phyloP scores from a whole-genome alignment of 2,797 vertebrate genomes.

The Pantherophis vulpinus region DNA sequence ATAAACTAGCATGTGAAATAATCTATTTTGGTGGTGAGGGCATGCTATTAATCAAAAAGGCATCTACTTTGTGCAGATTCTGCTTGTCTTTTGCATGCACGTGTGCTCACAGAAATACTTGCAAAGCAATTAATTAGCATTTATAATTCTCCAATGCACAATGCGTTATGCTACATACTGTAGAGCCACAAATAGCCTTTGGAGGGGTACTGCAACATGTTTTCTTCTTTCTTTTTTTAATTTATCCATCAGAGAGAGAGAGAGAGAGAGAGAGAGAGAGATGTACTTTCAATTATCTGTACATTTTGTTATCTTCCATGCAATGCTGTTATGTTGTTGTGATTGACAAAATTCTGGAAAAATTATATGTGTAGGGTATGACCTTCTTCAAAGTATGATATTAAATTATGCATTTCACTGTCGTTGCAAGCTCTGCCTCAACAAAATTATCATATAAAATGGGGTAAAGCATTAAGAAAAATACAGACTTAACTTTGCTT shows the following conservation, averaged over 20 bases:
- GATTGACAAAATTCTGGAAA: not conserved
- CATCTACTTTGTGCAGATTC: not conserved
- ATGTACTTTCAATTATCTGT: not conserved
- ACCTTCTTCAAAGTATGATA: not conserved
- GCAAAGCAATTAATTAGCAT: not conserved
- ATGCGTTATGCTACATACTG: not conserved
- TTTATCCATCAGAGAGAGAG: not conserved
- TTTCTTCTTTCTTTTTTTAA: not conserved
- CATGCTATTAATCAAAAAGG: not conserved
- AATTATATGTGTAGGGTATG: not conserved
- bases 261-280: not conserved
- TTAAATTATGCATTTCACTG: not conserved
- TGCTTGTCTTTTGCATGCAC: not conserved
- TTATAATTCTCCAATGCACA: not conserved
- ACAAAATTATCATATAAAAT: fast-evolving
- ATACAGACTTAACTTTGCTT: not conserved
- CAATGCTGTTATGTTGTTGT: not conserved
- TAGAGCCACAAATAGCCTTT: conserved; percentile 8
- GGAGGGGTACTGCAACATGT: not conserved
- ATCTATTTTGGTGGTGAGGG: not conserved
- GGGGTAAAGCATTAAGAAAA: not conserved
- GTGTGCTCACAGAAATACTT: not conserved
- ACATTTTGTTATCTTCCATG: not conserved
- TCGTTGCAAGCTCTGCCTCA: not conserved
- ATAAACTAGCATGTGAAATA: not conserved